Evolutionary conservation across 1,140 invertebrate species (phyloP), one percentile per base, ranked within the genome.

Genomic region (Andricus grossulariae): DNA sequence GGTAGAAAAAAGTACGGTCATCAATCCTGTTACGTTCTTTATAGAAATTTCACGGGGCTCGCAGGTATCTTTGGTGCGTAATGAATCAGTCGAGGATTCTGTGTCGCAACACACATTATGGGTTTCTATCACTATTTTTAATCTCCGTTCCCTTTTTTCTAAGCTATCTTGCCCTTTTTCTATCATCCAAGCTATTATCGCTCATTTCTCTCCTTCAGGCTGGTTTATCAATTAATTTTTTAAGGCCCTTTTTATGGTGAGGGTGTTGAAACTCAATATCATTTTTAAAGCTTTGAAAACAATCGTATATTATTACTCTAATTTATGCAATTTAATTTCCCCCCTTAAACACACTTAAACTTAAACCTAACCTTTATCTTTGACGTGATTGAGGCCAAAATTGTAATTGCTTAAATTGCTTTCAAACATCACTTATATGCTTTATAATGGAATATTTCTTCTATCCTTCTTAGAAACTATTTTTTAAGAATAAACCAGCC

Each of bases 61-160:
- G 83, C 86, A 89, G 89, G 86, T 88, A 88, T 89, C 87, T 89
- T 90, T 90, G 84, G 86, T 88, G 32, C 60, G 60, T 66, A 21
- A 66, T 12, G 60, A 66, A 39, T 25, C 60, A 88, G 74, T 85
- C 83, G 80, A 82, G 83, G 83, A 83, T 86, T 84, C 75, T 86
- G 80, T 88, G 86, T 87, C 75, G 80, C 88, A 87, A 88, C 82
- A 87, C 39, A 8, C 39, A 74, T 85, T 77, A 75, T 76, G 16
- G 12, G 15, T 77, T 83, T 73, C 75, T 81, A 57, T 82, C 77
- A 77, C 71, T 80, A 74, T 76, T 49, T 39, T 66, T 66, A 66
- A 66, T 66, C 25, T 39, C 19, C 6, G 12, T 6, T 66, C 60
- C 15, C 60, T 75, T 45, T 70, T 50, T 71, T 52, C 54, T 74